Conservation (phyloP, 2,113 vertebrate species). For the Lamprotornis superbus region DNA sequence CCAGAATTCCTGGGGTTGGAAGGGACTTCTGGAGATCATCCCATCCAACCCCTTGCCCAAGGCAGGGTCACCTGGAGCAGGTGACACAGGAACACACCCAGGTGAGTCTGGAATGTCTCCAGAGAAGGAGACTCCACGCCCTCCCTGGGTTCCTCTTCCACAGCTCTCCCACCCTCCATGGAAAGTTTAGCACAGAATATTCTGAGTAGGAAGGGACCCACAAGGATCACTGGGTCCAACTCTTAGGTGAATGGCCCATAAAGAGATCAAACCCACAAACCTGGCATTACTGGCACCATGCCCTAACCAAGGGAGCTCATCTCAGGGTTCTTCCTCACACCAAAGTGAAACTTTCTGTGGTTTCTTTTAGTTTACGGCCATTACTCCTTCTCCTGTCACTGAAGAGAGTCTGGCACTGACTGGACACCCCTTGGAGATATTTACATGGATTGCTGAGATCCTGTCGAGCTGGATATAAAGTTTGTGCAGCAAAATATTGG, state of each 20-base stretch:
- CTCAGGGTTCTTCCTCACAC: fast-evolving
- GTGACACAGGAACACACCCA: neutral
- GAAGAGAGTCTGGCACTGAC: neutral
- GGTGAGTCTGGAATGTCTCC: neutral
- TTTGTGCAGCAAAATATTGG: too few relatives aligned
- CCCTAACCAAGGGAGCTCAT: neutral
- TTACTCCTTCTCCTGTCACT: neutral
- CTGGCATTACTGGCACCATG: neutral
- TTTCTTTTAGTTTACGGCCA: neutral
- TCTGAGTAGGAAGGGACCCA: neutral
- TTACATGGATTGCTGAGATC: neutral
- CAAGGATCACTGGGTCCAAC: neutral
- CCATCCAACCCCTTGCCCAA: fast-evolving
- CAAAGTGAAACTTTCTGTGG: neutral
- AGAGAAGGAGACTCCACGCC: fast-evolving
- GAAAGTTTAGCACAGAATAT: neutral
- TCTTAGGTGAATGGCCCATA: fast-evolving
- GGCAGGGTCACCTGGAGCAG: neutral
- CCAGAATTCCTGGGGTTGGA: neutral
- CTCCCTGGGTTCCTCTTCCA: neutral
- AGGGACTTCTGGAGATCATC: neutral
- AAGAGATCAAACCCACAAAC: neutral
- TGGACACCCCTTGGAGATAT: neutral
- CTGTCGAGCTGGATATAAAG: too few relatives aligned
- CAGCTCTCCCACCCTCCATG: neutral